A percentile compares a stretch with the other conserved stretches of the same genome.
phyloP scores from a whole-genome alignment of 2,888 invertebrate genomes.

The Amiota communis region DNA sequence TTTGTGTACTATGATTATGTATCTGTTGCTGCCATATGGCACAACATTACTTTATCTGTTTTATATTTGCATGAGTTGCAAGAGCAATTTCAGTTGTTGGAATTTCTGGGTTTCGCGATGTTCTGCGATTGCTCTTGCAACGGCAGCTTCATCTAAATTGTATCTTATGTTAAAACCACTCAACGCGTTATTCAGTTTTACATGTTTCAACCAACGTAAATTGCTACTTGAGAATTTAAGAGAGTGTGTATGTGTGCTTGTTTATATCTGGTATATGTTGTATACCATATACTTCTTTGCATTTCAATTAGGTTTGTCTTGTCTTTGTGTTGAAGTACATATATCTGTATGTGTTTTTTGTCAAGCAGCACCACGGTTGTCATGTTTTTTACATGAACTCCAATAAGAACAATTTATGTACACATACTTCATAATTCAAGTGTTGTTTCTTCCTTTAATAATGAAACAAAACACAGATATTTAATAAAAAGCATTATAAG shows the following conservation, averaged over 20 bases:
- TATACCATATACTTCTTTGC: background rate
- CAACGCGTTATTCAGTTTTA: background rate
- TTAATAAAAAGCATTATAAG: background rate
- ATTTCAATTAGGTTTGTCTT: slow-evolving; percentile 1
- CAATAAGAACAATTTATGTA: background rate
- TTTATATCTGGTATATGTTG: background rate
- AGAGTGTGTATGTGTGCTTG: background rate
- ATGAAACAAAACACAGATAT: background rate
- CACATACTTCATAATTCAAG: too few species aligned
- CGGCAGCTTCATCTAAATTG: slow-evolving; percentile 16
- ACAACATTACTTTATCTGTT: too few species aligned
- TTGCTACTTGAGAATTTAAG: too few species aligned
- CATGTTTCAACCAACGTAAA: too few species aligned
- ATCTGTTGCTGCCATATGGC: background rate
- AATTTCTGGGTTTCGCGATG: too few species aligned
- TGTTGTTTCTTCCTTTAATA: too few species aligned
- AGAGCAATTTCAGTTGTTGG: too few species aligned
- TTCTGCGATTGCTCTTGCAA: background rate
- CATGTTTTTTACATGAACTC: background rate
- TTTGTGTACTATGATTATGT: too few species aligned
- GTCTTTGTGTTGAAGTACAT: background rate
- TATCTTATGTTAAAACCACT: slow-evolving; percentile 20
- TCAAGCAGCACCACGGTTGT: background rate
- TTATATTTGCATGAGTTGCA: too few species aligned
- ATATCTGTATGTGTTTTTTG: too few species aligned